These are phyloP conservation scores for Pampus argenteus DNA, from an alignment of 2,797 vertebrate genomes.

Conservation along the genomic window DNA sequence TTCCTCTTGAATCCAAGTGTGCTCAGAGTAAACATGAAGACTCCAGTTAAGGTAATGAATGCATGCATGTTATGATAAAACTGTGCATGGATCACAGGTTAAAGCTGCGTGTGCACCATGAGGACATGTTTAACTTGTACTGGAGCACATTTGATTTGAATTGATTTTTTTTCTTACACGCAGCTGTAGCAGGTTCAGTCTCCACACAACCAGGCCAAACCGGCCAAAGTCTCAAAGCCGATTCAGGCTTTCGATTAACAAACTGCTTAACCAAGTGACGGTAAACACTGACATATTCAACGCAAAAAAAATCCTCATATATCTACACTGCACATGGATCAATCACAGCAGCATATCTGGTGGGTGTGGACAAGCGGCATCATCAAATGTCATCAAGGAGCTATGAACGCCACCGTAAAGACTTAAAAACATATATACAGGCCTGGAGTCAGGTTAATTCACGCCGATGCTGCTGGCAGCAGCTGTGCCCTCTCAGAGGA, in stretches of 20 bases:
- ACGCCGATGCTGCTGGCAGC: slow-evolving; percentile 41
- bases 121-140: slow-evolving; percentile 11
- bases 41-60: neutral
- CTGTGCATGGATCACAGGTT: neutral
- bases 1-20: slow-evolving; percentile 21
- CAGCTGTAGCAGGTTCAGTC: slow-evolving; percentile 35
- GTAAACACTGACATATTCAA: slow-evolving; percentile 31
- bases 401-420: slow-evolving; percentile 33
- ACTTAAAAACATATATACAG: slow-evolving; percentile 18
- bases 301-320: slow-evolving; percentile 28
- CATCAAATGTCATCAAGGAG: slow-evolving; percentile 49
- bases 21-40: neutral
- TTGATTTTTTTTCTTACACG: slow-evolving; percentile 12
- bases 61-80: neutral
- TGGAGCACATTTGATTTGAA: neutral
- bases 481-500: slow-evolving; percentile 32
- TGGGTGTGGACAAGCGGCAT: slow-evolving; percentile 80
- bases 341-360: slow-evolving; percentile 56
- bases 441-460: slow-evolving; percentile 41
- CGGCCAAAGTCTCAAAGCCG: slow-evolving; percentile 49
- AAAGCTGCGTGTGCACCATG: neutral
- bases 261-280: slow-evolving; percentile 36
- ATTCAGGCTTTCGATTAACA: slow-evolving; percentile 27
- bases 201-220: slow-evolving; percentile 50
- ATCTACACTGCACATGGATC: slow-evolving; percentile 72